Evolutionary conservation across 2,113 vertebrate genomes (phyloP), one percentile per base, ranked within the genome.

Genomic region (Bagarius yarrelli): DNA sequence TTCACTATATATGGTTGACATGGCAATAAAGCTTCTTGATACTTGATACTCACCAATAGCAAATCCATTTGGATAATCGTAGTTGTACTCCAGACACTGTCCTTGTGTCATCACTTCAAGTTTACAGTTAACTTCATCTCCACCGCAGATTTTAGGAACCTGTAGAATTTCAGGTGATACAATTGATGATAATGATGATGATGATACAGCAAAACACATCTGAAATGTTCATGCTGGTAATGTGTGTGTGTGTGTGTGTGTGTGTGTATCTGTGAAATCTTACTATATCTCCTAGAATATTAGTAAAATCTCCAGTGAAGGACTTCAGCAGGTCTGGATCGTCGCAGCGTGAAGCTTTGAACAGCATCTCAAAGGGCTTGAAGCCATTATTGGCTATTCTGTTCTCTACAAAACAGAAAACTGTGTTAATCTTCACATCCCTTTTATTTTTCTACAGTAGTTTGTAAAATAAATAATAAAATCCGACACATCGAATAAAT

Each of bases 41-140:
- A n/a, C n/a, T n/a, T n/a, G n/a, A 30, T 69, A 67, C 75, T 86
- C 60, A 99, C 97, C 95, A 76, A 98, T 98, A 47, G 96, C 95
- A 91, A 98, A 99, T 82, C 98, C 98, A 72, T 99, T 99, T 86
- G 98, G 96, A 0, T 99, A 99, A 90, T 99, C 94, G 14, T 99
- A 99, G 89, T 98, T 98, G 88, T 98, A 99, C 89, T 98, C 98
- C 60, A 98, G 93, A 89, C 98, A 99, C 70, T 96, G 95, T 76
- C 95, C 95, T 88, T 94, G 94, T 79, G 95, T 94, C 82, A 92
- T 89, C 82, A 97, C 93, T 87, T 98, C 96, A 86, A 98, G 83
- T 80, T 94, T 95, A 89, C 98, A 99, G 88, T 93, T 94, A 87
- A 99, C 92, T 16, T 97, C 95, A 71, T 94, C 95, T 47, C 93